These are phyloP conservation scores for Sula dactylatra DNA, from an alignment of 2,113 vertebrate genomes.

Conservation along the genomic window DNA sequence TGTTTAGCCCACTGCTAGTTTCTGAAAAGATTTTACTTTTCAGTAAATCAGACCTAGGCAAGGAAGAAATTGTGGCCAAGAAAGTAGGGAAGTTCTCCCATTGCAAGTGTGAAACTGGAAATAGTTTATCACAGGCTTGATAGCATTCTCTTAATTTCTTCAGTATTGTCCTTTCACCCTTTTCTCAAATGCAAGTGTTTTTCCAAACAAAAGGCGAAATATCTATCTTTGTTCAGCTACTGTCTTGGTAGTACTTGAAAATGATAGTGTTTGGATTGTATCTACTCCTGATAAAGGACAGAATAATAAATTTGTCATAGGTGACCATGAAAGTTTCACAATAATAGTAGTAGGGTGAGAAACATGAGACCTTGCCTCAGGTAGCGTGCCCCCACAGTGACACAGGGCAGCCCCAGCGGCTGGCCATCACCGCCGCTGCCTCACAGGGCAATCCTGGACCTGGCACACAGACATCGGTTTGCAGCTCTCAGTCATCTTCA, in stretches of 20 bases:
- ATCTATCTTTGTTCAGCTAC: not conserved
- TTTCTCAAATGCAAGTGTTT: not conserved
- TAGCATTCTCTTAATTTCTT: not conserved
- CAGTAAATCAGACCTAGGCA: not conserved
- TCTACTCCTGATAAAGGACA: not conserved
- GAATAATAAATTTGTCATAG: not conserved
- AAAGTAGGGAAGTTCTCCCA: not conserved
- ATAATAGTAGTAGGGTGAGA: not conserved
- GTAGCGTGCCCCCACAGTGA: not conserved
- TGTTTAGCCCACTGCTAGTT: not conserved
- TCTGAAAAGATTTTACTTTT: not conserved
- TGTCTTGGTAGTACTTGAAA: not conserved
- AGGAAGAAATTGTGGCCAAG: not conserved
- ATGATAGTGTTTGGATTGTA: fast-evolving
- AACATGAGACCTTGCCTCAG: not conserved
- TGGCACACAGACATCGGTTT: not conserved
- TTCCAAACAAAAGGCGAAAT: not conserved
- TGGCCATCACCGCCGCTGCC: not conserved
- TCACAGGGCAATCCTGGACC: fast-evolving
- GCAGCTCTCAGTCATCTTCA: not conserved
- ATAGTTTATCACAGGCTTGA: not conserved
- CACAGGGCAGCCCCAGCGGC: not conserved
- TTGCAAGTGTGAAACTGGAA: not conserved
- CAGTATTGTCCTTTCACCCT: not conserved
- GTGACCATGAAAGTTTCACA: not conserved